Conservation (phyloP, 2,888 invertebrate species). For the Apodemia zela region DNA sequence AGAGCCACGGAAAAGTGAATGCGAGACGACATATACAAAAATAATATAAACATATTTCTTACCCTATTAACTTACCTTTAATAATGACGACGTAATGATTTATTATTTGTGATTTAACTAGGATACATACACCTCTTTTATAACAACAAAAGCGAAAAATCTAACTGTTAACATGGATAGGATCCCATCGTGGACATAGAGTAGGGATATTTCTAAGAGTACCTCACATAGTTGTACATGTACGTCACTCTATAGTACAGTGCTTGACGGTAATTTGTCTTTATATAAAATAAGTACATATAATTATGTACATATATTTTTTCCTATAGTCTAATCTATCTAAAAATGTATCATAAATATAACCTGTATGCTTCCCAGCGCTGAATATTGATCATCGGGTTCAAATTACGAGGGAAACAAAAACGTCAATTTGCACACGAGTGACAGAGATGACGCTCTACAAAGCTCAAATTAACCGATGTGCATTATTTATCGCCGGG, state of each 20-base stretch:
- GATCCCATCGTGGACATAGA: not conserved
- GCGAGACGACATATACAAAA: conserved; percentile 49
- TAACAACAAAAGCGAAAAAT: conserved; percentile 24
- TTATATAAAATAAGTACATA: conserved; percentile 19
- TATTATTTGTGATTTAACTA: conserved; percentile 23
- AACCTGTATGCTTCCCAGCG: too few relatives aligned
- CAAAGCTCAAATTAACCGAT: not conserved
- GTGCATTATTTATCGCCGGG: not conserved
- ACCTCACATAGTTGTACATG: too few relatives aligned
- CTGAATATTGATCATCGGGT: too few relatives aligned
- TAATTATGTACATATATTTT: conserved; percentile 20
- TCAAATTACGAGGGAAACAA: too few relatives aligned
- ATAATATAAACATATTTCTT: conserved; percentile 43
- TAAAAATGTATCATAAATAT: not conserved
- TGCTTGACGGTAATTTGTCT: conserved; percentile 10
- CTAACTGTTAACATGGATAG: not conserved
- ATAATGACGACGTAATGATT: conserved; percentile 20
- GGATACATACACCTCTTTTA: conserved; percentile 19
- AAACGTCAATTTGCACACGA: too few relatives aligned
- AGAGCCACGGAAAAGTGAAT: conserved; percentile 51
- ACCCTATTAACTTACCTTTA: conserved; percentile 24
- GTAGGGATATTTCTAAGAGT: not conserved
- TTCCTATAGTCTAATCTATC: conserved; percentile 17
- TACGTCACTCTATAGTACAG: too few relatives aligned
- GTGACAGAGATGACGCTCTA: not conserved